A percentile compares a stretch with the other conserved stretches of the same genome.
These are phyloP conservation scores for Meriones unguiculatus DNA, from an alignment of 2,113 vertebrate genomes.

Conservation along the genomic window DNA sequence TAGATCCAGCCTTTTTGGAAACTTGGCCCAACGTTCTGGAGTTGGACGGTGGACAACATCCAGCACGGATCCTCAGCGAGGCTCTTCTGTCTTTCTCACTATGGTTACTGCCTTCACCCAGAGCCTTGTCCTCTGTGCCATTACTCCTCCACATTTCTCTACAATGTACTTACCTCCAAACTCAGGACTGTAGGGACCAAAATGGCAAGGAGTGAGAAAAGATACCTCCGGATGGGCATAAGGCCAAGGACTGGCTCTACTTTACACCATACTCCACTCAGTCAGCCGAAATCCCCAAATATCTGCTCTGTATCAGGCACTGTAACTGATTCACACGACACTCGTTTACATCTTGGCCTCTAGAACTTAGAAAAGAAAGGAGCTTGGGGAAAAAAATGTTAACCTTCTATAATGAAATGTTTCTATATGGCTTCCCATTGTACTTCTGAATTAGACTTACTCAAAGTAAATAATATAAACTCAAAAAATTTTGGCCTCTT, in stretches of 20 bases:
- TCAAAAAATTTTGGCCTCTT: background rate
- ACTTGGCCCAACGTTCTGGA: rapidly evolving
- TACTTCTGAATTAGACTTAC: conserved; percentile 4
- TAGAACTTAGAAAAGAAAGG: background rate
- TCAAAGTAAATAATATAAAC: background rate
- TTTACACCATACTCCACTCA: background rate
- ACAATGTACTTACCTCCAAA: background rate
- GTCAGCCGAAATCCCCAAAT: background rate
- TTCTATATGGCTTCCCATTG: background rate
- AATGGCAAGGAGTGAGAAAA: background rate
- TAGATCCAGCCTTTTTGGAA: background rate
- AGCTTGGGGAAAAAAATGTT: background rate
- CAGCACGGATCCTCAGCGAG: background rate
- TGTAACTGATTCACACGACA: background rate
- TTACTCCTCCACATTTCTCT: background rate
- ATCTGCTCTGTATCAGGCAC: background rate
- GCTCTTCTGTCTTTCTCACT: background rate
- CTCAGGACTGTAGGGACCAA: background rate
- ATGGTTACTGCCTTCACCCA: background rate
- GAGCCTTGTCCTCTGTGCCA: background rate
- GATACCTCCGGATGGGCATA: background rate
- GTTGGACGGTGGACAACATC: background rate
- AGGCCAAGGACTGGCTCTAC: background rate
- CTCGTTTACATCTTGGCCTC: background rate
- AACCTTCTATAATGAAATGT: background rate